phyloP scores from a whole-genome alignment of 2,113 vertebrate genomes.

The Otus sunia region DNA sequence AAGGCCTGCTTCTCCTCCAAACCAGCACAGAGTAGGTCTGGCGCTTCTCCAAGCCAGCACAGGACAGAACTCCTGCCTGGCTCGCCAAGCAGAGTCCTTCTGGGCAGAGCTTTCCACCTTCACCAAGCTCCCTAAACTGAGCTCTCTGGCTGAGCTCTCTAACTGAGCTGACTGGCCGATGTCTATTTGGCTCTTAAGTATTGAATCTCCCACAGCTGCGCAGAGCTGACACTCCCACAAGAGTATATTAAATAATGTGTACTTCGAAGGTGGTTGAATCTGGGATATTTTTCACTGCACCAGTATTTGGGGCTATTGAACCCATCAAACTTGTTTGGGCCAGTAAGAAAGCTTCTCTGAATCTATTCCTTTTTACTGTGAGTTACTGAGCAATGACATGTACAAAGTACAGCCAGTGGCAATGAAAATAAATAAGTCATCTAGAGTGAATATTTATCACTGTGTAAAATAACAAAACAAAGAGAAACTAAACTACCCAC shows the following conservation, averaged over 20 bases:
- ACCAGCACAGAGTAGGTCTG: too few species aligned
- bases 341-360: background rate
- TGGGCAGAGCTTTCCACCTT: too few species aligned
- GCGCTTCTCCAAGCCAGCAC: too few species aligned
- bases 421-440: conserved; percentile 45
- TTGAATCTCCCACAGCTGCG: too few species aligned
- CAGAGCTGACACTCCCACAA: too few species aligned
- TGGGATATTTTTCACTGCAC: background rate
- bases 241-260: background rate
- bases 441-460: background rate
- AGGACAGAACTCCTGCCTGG: too few species aligned
- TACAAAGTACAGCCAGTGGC: background rate
- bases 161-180: too few species aligned
- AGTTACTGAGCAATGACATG: conserved; percentile 1
- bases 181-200: too few species aligned
- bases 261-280: background rate
- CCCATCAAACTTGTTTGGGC: conserved; percentile 17
- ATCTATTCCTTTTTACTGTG: conserved; percentile 4
- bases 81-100: too few species aligned
- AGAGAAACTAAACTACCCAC: background rate
- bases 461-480: conserved; percentile 30
- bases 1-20: too few species aligned
- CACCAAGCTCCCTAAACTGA: too few species aligned
- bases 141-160: too few species aligned
- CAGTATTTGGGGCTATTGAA: conserved; percentile 16